Evolutionary conservation across 2,888 invertebrate species (phyloP).

Genomic region (Clostera curtula): DNA sequence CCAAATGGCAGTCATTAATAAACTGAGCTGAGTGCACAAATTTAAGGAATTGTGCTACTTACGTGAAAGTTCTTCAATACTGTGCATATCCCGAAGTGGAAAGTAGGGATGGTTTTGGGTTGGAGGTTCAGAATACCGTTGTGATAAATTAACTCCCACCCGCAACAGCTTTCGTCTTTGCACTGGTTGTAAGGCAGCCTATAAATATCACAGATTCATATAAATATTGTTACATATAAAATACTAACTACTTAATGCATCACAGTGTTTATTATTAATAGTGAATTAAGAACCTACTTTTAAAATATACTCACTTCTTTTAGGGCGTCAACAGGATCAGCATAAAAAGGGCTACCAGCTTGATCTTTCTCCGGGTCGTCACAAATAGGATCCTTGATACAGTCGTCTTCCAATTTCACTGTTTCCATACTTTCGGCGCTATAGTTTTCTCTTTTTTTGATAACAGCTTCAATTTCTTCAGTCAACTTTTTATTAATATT

Average conservation of each 20-base stretch:
- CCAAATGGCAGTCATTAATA: no score
- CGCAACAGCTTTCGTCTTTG: conserved; percentile 59
- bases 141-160: conserved; percentile 62
- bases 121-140: conserved; percentile 78
- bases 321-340: conserved; percentile 91
- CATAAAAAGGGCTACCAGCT: conserved; percentile 90
- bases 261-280: no score
- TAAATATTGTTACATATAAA: no score
- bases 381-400: conserved; percentile 35
- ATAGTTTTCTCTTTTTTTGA: conserved; percentile 53
- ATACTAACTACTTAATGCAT: no score
- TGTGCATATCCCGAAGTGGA: conserved; percentile 68
- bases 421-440: conserved; percentile 68
- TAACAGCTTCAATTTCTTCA: conserved; percentile 63
- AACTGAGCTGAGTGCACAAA: no score
- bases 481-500: conserved; percentile 70
- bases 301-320: conserved; percentile 67
- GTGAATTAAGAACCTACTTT: no score
- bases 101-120: conserved; percentile 66
- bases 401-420: conserved; percentile 60
- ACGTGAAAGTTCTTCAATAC: conserved; percentile 71
- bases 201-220: no score
- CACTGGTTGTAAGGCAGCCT: conserved; percentile 62
- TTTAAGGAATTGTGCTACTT: no score
- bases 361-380: conserved; percentile 72